phyloP scores from a whole-genome alignment of 2,113 vertebrate species.

The Indri indri region DNA sequence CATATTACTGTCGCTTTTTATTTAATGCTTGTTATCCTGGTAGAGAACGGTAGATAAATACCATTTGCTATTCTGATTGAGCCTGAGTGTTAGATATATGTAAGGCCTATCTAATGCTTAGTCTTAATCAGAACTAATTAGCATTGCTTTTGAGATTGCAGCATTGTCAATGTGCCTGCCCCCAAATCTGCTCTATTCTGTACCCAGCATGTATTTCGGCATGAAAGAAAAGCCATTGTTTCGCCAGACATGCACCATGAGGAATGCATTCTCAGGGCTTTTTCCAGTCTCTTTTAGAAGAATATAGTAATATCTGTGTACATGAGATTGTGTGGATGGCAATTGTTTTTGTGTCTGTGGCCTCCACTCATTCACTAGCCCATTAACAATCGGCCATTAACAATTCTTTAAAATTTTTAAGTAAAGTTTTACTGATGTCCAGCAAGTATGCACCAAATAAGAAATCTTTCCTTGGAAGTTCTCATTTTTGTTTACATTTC shows the following conservation, averaged over 20 bases:
- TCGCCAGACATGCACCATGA: not conserved
- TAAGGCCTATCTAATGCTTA: not conserved
- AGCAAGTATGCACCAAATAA: not conserved
- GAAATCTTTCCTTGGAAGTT: not conserved
- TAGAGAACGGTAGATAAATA: not conserved
- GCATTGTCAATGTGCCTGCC: not conserved
- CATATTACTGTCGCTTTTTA: not conserved
- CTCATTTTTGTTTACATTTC: not conserved
- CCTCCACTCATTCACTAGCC: not conserved
- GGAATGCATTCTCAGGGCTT: not conserved
- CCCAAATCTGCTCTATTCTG: not conserved
- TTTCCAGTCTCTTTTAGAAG: not conserved
- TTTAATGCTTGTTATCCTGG: not conserved
- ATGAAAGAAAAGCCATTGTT: not conserved
- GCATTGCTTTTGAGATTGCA: not conserved
- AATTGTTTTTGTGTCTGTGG: not conserved
- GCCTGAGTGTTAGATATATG: not conserved
- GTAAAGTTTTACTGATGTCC: not conserved
- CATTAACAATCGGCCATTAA: not conserved
- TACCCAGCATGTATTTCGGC: not conserved
- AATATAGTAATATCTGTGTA: not conserved
- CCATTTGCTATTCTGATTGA: not conserved
- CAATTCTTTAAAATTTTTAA: not conserved
- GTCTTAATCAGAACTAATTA: not conserved
- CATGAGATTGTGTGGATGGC: not conserved